phyloP scores from a whole-genome alignment of 1,140 invertebrate genomes.

The Halesus radiatus region DNA sequence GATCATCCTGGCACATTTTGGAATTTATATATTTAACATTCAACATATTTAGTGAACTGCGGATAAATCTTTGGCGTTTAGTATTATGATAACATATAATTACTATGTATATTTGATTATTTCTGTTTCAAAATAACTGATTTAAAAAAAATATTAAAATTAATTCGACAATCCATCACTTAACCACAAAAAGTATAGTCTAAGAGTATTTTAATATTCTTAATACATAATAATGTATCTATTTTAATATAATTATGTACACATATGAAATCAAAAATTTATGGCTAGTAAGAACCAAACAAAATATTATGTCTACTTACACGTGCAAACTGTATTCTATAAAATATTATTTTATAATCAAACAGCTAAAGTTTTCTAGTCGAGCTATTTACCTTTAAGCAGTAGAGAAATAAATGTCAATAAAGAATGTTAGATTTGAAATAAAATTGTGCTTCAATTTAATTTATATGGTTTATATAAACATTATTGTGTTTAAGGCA shows the following conservation, averaged over 20 bases:
- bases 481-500: background rate
- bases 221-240: constrained; percentile 2
- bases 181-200: constrained; percentile 5
- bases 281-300: no score
- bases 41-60: constrained; percentile 8
- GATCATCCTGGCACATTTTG: background rate
- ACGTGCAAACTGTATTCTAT: no score
- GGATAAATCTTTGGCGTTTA: constrained; percentile 26
- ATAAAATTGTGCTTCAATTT: no score
- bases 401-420: no score
- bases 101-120: background rate
- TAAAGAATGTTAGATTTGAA: no score
- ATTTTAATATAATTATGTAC: constrained; percentile 10
- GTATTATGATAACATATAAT: background rate
- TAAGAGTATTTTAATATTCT: constrained; percentile 6
- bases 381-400: no score
- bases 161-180: background rate
- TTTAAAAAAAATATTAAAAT: background rate
- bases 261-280: background rate
- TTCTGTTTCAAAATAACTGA: background rate
- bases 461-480: background rate
- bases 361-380: no score
- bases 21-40: background rate
- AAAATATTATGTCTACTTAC: no score
- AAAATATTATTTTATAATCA: no score